Base-by-base conservation (phyloP, 2,888 invertebrate species). In the Petrophora chlorosata region DNA sequence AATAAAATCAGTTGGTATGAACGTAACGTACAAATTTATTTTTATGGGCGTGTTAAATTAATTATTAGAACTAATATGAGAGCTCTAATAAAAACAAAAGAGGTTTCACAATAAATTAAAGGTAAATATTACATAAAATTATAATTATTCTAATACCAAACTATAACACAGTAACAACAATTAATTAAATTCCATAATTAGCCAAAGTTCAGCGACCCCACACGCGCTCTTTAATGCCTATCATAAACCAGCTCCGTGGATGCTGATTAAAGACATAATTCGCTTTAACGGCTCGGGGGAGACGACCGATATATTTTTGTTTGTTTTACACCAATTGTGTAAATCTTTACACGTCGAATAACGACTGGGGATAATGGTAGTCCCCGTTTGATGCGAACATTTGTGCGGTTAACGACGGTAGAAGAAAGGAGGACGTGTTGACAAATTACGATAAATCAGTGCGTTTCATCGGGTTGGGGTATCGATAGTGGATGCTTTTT, bases 251-350 rank as follows among this genome's bases (percentile, higher is more conserved):
- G 63, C 71, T 72, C 78, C 79, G 60, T 49, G 55, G 79, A 71
- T 74, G 63, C 73, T 80, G 79, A 82, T 85, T 82, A 80, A 81
- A 79, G 70, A 68, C 68, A 64, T 73, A 65, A 71, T 68, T 66
- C 57, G 54, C 57, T 52, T 76, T 73, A 70, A 74, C 69, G 64
- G 63, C 66, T 51, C 34, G 61, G 56, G 70, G 65, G 48, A 61
- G 62, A 70, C 67, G 72, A 59, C 61, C 70, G 65, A 64, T 57
- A 61, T 67, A 62, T 67, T 65, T 67, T 62, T 75, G 73, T 79
- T 73, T 75, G 64, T 70, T 74, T 73, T 70, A 67, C 66, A 59
- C 70, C 66, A 67, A 74, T 69, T 71, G 72, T 75, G 73, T 77
- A 71, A 72, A 77, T 70, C 71, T 76, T 66, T 58, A 63, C 65